phyloP scores from a whole-genome alignment of 2,888 invertebrate genomes.

The Monochamus alternatus region DNA sequence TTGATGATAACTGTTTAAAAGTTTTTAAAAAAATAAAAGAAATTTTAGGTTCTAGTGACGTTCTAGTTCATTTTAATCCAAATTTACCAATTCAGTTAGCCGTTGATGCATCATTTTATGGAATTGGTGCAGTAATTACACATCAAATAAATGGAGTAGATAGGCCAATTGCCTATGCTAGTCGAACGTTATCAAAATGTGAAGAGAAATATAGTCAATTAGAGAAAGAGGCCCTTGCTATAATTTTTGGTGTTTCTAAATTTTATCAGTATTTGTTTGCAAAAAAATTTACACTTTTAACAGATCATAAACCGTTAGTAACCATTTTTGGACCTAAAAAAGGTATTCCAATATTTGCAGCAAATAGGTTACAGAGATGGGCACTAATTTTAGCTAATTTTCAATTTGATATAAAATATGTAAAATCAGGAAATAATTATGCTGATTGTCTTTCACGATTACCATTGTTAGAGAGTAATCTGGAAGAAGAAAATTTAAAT shows the following conservation, averaged over 20 bases:
- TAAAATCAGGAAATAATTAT: too few relatives aligned
- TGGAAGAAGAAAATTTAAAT: too few relatives aligned
- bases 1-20: constrained; percentile 21
- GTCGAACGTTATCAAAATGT: constrained; percentile 2
- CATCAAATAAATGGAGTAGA: constrained; percentile 19
- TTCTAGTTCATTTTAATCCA: constrained; percentile 28
- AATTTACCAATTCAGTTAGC: constrained; percentile 12
- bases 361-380: too few relatives aligned
- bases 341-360: too few relatives aligned
- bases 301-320: constrained; percentile 20
- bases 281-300: constrained; percentile 23
- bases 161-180: constrained; percentile 27
- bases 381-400: too few relatives aligned
- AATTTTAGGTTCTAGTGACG: constrained; percentile 11
- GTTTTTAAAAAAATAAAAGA: constrained; percentile 26
- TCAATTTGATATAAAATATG: too few relatives aligned
- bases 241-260: constrained; percentile 26
- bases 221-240: constrained; percentile 15
- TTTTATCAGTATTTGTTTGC: constrained; percentile 28
- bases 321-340: too few relatives aligned
- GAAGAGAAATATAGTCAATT: not conserved
- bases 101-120: too few relatives aligned
- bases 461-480: too few relatives aligned
- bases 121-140: constrained; percentile 19
- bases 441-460: too few relatives aligned